These are phyloP conservation scores for Callimorpha dominula DNA, from an alignment of 2,888 invertebrate species.

Conservation along the genomic window DNA sequence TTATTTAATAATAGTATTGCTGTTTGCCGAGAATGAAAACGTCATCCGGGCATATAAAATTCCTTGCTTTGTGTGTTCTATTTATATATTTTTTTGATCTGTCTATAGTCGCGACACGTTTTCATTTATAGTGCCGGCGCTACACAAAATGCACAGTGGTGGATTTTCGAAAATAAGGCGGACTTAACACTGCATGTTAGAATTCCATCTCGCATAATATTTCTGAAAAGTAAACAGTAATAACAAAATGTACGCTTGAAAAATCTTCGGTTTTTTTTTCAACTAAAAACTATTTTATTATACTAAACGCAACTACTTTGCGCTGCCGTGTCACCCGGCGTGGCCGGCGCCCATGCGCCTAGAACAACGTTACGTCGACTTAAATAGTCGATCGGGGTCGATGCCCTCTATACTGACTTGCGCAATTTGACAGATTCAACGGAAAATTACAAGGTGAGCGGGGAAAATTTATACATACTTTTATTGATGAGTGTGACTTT, in stretches of 20 bases:
- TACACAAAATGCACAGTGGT: too few relatives aligned
- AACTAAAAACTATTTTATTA: background rate
- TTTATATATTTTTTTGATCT: too few relatives aligned
- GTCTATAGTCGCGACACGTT: too few relatives aligned
- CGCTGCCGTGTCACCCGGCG: background rate
- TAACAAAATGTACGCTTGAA: background rate
- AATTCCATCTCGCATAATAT: background rate
- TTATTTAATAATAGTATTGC: too few relatives aligned
- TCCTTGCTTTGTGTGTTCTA: background rate
- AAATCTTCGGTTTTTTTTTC: background rate
- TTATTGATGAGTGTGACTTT: conserved; percentile 28
- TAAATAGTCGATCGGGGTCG: conserved; percentile 42
- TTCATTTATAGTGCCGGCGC: background rate
- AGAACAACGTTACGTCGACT: conserved; percentile 51
- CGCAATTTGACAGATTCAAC: conserved; percentile 52
- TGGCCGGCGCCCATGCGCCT: conserved; percentile 38
- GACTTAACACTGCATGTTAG: background rate
- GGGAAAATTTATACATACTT: conserved; percentile 25
- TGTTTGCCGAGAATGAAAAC: too few relatives aligned
- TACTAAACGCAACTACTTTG: background rate
- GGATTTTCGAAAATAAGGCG: background rate
- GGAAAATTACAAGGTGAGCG: conserved; percentile 50
- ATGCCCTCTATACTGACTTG: conserved; percentile 50
- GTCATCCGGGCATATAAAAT: too few relatives aligned
- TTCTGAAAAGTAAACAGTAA: background rate